Evolutionary conservation across 2,797 vertebrate genomes (phyloP).

Genomic region (Anabacerthia variegaticeps): DNA sequence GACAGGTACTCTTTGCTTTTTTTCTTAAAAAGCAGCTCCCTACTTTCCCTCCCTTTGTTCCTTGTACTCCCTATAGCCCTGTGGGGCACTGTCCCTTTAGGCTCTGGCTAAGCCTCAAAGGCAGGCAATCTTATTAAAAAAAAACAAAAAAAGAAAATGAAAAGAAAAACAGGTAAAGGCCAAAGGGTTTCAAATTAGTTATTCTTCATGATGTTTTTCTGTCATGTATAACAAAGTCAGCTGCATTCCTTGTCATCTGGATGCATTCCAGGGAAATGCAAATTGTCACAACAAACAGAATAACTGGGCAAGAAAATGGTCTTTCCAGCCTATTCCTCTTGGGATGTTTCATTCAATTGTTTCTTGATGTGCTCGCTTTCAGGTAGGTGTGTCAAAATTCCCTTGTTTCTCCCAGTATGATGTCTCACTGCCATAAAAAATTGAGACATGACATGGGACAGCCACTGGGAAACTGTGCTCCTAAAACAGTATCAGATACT

Average conservation of each 20-base stretch:
- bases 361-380: neutral
- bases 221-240: constrained; percentile 37
- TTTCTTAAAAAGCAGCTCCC: neutral
- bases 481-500: neutral
- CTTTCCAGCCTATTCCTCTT: constrained; percentile 2
- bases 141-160: neutral
- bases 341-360: neutral
- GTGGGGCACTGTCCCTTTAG: neutral
- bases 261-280: constrained; percentile 31
- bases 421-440: neutral
- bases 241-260: constrained; percentile 23
- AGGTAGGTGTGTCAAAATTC: neutral
- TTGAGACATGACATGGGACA: neutral
- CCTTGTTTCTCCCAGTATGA: neutral
- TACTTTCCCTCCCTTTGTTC: neutral
- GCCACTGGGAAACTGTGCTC: neutral
- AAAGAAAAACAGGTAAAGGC: constrained; percentile 29
- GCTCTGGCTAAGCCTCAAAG: constrained; percentile 8
- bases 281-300: constrained; percentile 44
- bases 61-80: neutral
- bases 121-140: neutral
- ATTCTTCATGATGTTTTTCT: constrained; percentile 37
- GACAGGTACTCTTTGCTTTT: neutral
- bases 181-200: constrained; percentile 35
- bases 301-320: neutral